Evolutionary conservation across 1,140 invertebrate genomes (phyloP).

Genomic region (Drosophila lowei): DNA sequence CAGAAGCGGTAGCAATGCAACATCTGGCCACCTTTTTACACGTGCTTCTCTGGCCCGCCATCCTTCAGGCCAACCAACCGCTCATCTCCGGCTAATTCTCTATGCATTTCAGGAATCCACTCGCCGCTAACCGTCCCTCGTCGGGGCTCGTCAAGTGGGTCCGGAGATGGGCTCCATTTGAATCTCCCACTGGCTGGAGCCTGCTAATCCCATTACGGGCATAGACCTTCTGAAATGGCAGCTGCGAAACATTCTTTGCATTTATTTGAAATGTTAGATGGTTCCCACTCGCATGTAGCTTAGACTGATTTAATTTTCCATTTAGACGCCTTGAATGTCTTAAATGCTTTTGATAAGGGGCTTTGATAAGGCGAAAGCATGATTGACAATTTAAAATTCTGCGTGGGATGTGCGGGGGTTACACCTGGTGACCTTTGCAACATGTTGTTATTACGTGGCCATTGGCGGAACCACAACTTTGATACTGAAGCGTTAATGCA

Average conservation of each 20-base stretch:
- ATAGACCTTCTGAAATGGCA: background rate
- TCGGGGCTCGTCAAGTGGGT: background rate
- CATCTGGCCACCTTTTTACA: slow-evolving; percentile 52
- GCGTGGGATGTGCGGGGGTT: background rate
- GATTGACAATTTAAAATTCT: no score
- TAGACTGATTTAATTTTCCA: no score
- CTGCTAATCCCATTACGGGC: background rate
- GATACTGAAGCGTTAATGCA: slow-evolving; percentile 15
- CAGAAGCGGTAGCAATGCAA: slow-evolving; percentile 20
- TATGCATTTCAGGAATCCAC: slow-evolving; percentile 47
- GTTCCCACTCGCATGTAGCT: no score
- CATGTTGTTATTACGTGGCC: slow-evolving; percentile 11
- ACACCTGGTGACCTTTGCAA: slow-evolving; percentile 22
- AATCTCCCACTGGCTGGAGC: slow-evolving; percentile 40
- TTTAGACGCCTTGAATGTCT: no score
- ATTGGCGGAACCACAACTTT: slow-evolving; percentile 3
- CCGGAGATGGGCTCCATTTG: slow-evolving; percentile 32
- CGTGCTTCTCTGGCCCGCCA: slow-evolving; percentile 27
- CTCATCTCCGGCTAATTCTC: slow-evolving; percentile 59
- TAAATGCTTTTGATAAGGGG: no score
- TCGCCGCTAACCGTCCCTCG: slow-evolving; percentile 13
- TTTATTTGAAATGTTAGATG: no score
- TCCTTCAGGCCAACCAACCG: slow-evolving; percentile 34
- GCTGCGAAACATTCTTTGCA: background rate
- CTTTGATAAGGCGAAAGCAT: no score